Evolutionary conservation across 2,797 vertebrate genomes (phyloP).

Genomic region (Enteromius trimaculatus): DNA sequence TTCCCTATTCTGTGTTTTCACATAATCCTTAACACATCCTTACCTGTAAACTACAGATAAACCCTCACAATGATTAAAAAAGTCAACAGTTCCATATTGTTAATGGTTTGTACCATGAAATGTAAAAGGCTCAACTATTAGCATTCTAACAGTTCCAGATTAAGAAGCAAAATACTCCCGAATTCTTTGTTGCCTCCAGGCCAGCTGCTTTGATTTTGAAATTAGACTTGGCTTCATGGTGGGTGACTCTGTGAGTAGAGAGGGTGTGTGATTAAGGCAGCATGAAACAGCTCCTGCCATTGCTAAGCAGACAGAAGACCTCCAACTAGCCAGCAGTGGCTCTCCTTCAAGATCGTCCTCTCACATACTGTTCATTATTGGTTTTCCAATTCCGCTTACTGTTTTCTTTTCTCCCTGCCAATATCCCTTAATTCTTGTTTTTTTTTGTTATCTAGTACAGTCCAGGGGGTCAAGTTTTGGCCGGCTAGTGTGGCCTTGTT

Average conservation of each 20-base stretch:
- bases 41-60: neutral
- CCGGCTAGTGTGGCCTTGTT: neutral
- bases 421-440: neutral
- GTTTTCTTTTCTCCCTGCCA: neutral
- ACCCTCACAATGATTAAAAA: neutral
- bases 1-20: too few species aligned
- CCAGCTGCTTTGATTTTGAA: slow-evolving; percentile 22
- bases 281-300: slow-evolving; percentile 24
- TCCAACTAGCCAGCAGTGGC: slow-evolving; percentile 51
- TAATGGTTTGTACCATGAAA: neutral
- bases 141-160: slow-evolving; percentile 29
- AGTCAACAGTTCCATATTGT: neutral
- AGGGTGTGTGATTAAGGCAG: slow-evolving; percentile 25
- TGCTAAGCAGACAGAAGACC: slow-evolving; percentile 42
- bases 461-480: neutral
- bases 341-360: slow-evolving; percentile 56
- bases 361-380: slow-evolving; percentile 25
- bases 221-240: slow-evolving; percentile 19
- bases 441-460: neutral
- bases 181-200: slow-evolving; percentile 21
- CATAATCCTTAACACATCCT: neutral
- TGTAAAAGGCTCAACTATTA: slow-evolving; percentile 14
- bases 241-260: slow-evolving; percentile 6
- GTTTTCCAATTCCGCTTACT: slow-evolving; percentile 30
- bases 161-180: neutral